Evolutionary conservation across 2,113 vertebrate genomes (phyloP).

Genomic region (Bombycilla garrulus): DNA sequence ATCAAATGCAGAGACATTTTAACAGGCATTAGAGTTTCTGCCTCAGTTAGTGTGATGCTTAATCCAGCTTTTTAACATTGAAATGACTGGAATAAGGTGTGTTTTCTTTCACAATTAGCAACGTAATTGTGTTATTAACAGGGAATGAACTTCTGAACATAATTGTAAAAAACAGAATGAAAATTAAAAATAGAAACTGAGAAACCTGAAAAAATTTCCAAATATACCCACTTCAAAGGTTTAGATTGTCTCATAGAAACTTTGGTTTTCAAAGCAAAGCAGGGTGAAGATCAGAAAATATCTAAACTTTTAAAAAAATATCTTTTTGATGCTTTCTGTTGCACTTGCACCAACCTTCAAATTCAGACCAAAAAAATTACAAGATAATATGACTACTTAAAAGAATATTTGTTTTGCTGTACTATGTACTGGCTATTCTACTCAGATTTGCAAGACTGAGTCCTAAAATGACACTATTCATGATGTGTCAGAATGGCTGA

Average conservation of each 20-base stretch:
- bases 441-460: not conserved
- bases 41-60: not conserved
- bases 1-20: not conserved
- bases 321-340: not conserved
- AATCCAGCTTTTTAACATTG: not conserved
- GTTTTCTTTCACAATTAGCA: not conserved
- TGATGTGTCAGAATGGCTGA: not conserved
- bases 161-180: not conserved
- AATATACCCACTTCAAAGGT: not conserved
- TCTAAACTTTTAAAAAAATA: not conserved
- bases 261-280: not conserved
- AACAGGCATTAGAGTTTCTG: not conserved
- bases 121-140: not conserved
- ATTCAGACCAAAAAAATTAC: not conserved
- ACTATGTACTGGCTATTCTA: no score
- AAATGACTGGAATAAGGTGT: not conserved
- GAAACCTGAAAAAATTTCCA: not conserved
- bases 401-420: not conserved
- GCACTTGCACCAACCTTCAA: not conserved
- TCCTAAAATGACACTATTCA: not conserved
- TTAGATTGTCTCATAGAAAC: not conserved
- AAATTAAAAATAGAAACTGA: not conserved
- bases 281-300: not conserved
- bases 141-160: not conserved
- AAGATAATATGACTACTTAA: not conserved